Evolutionary conservation across 2,888 invertebrate species (phyloP).

Genomic region (Crocallis elinguaria): DNA sequence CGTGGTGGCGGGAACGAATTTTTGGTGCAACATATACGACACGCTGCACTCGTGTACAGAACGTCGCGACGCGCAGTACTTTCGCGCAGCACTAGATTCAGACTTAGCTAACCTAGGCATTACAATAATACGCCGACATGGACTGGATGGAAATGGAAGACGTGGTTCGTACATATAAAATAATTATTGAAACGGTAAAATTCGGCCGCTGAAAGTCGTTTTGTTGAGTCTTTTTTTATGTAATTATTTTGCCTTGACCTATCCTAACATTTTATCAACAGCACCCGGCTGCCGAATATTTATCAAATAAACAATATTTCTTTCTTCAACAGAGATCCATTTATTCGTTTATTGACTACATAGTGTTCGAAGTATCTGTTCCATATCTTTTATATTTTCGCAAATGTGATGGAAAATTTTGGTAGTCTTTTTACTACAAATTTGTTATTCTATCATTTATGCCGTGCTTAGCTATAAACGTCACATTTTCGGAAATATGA

Average conservation of each 20-base stretch:
- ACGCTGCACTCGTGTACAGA: constrained; percentile 81
- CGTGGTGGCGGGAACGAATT: constrained; percentile 73
- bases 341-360: constrained; percentile 1
- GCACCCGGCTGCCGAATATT: constrained; percentile 53
- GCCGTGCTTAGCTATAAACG: background rate
- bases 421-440: too few relatives aligned
- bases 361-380: background rate
- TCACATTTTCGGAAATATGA: too few relatives aligned
- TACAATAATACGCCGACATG: constrained; percentile 68
- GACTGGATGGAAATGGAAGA: constrained; percentile 82
- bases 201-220: constrained; percentile 17
- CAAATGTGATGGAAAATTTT: background rate
- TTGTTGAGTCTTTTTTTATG: constrained; percentile 42
- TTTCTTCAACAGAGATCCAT: constrained; percentile 16
- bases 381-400: background rate
- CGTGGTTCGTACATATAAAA: constrained; percentile 69
- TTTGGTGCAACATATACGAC: constrained; percentile 81
- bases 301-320: constrained; percentile 50
- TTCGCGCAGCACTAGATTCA: constrained; percentile 67
- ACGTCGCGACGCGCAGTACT: constrained; percentile 81
- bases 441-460: background rate
- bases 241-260: constrained; percentile 73
- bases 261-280: constrained; percentile 78
- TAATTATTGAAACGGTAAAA: constrained; percentile 24
- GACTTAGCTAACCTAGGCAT: constrained; percentile 66